Base-by-base conservation (phyloP, 2,888 invertebrate genomes). In the Hofmannophila pseudospretella region DNA sequence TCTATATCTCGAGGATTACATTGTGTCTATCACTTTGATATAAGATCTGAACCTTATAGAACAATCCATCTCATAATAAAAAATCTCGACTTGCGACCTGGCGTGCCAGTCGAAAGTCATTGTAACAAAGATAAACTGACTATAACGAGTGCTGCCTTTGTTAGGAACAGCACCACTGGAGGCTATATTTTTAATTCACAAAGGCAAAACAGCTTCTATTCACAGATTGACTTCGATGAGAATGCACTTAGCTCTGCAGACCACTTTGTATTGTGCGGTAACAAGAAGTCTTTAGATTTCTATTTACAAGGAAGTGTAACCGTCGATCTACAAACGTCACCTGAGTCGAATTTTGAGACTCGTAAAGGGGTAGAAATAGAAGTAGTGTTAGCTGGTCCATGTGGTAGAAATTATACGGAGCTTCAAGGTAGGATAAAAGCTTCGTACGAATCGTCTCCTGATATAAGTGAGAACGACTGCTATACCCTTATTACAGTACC, bases 331-430 rank as follows among this genome's bases (percentile, higher is more conserved):
- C 53, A 61, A 32, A 84, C 82, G 12, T 59, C 77, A 1, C 33
- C 75, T 0, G 70, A 74, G 13, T 42, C 57, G 2, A 60, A 59
- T 41, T 37, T 50, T 1, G 26, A 36, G 3, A 39, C 11, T 22
- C 88, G 89, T 27, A 89, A 79, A 63, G 92, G 93, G 20, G 92
- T 96, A 57, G 90, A 90, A 75, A 63, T 96, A 23, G 89, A 90
- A 50, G 90, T 90, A 42, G 66, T 73, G 8, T 70, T 78, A 16
- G 71, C 88, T 12, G 88, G 90, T 82, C 77, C 7, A 2, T 80
- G 77, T 45, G 67, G 71, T 1, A 69, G 91, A 44, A 96, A 94
- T 53, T 95, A 90, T 55, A 91, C 92, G 0, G 89, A 88, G 1
- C 59, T 85, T 1, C 91, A 92, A 59, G 96, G 96, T 1, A 88